phyloP scores from a whole-genome alignment of 2,113 vertebrate species.

The Neotoma lepida region DNA sequence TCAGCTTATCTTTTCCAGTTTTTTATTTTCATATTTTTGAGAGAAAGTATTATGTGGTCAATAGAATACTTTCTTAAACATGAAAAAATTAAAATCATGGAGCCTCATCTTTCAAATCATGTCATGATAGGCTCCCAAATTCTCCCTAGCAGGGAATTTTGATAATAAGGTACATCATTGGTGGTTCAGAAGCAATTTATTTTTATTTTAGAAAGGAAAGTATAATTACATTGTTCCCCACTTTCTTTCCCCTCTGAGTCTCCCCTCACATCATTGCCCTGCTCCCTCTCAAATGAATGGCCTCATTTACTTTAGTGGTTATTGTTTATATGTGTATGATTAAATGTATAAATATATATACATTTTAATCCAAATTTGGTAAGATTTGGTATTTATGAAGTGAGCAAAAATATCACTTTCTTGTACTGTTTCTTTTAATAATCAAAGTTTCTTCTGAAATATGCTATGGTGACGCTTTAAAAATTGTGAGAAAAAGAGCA shows the following conservation, averaged over 20 bases:
- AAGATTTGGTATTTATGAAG: constrained; percentile 30
- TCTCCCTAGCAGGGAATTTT: too few species aligned
- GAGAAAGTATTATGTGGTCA: constrained; percentile 42
- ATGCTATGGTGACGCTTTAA: not conserved
- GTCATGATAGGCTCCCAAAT: not conserved
- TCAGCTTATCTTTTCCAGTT: constrained; percentile 52
- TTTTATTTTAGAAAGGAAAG: too few species aligned
- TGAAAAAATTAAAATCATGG: constrained; percentile 67
- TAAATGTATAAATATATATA: too few species aligned
- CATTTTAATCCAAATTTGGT: not conserved
- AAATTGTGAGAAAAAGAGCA: constrained; percentile 17
- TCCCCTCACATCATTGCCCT: too few species aligned
- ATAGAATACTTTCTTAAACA: constrained; percentile 66
- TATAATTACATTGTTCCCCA: too few species aligned
- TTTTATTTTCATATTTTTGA: constrained; percentile 12
- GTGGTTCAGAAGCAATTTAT: constrained; percentile 6
- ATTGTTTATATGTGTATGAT: too few species aligned
- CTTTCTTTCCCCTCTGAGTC: too few species aligned
- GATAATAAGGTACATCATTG: not conserved
- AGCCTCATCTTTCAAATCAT: constrained; percentile 38
- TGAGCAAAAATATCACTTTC: not conserved
- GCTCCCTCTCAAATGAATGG: too few species aligned
- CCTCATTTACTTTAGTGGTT: too few species aligned
- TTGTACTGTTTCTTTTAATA: not conserved
- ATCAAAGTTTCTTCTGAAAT: constrained; percentile 31